phyloP scores from a whole-genome alignment of 2,113 vertebrate species.

The Aramus guarauna region DNA sequence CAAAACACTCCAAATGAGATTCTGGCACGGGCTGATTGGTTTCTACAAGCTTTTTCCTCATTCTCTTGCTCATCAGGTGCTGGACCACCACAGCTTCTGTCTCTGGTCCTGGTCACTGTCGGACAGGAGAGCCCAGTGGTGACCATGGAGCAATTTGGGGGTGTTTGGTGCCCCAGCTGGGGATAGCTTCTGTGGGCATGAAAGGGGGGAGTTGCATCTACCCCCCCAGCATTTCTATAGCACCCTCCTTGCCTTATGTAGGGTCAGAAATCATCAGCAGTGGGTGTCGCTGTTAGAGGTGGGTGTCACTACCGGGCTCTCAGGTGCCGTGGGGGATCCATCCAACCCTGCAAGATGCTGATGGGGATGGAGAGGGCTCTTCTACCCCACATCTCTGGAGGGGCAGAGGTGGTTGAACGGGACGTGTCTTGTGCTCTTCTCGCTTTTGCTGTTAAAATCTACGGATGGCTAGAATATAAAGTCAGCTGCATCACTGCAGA shows the following conservation, averaged over 20 bases:
- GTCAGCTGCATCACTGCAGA: background rate
- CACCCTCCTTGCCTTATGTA: background rate
- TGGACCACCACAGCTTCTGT: background rate
- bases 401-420: background rate
- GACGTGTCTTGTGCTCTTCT: background rate
- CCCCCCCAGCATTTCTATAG: background rate
- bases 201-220: background rate
- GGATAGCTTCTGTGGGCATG: background rate
- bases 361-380: background rate
- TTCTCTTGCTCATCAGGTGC: background rate
- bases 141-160: background rate
- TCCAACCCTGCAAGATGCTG: background rate
- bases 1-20: background rate
- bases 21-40: rapidly evolving
- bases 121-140: background rate
- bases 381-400: background rate
- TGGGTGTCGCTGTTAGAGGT: background rate
- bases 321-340: background rate
- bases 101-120: background rate
- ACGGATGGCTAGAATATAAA: background rate
- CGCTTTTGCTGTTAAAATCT: background rate
- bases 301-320: background rate
- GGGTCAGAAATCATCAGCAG: background rate
- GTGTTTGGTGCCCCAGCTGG: background rate
- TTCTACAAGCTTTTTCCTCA: background rate